Conservation (phyloP, 2,113 vertebrate species). For the Epinephelus cyanopodus region DNA sequence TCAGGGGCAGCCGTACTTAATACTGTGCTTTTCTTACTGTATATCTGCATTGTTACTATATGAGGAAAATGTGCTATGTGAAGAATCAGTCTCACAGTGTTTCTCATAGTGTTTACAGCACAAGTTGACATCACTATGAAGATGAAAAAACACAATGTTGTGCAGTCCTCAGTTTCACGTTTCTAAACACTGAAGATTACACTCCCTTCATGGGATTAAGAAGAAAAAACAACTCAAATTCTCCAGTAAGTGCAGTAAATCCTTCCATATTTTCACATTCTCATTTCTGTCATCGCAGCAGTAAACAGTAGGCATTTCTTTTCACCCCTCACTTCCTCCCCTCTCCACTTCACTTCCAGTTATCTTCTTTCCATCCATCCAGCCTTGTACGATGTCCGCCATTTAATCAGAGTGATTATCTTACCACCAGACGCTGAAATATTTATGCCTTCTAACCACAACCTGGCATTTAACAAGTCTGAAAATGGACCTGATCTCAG, state of each 20-base stretch:
- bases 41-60: no score
- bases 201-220: background rate
- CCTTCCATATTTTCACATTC: background rate
- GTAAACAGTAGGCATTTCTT: background rate
- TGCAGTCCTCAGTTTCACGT: background rate
- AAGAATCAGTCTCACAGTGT: no score
- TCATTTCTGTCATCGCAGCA: background rate
- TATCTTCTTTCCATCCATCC: background rate
- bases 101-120: no score
- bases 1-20: no score
- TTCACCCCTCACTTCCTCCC: background rate
- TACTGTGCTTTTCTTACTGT: no score
- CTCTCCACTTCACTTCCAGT: conserved; percentile 20
- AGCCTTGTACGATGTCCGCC: conserved; percentile 40
- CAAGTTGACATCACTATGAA: no score
- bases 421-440: conserved; percentile 71
- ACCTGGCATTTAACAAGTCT: conserved; percentile 58
- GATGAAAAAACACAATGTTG: no score
- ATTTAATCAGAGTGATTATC: conserved; percentile 62
- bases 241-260: background rate
- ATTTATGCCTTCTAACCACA: conserved; percentile 66
- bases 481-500: conserved; percentile 36
- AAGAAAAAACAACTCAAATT: background rate
- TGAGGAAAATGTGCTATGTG: no score
- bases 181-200: background rate